Percentiles rank a stretch among this genome's conserved stretches.
These are phyloP conservation scores for Drosophila simulans DNA, from an alignment of 1,140 invertebrate species.

Conservation along the genomic window DNA sequence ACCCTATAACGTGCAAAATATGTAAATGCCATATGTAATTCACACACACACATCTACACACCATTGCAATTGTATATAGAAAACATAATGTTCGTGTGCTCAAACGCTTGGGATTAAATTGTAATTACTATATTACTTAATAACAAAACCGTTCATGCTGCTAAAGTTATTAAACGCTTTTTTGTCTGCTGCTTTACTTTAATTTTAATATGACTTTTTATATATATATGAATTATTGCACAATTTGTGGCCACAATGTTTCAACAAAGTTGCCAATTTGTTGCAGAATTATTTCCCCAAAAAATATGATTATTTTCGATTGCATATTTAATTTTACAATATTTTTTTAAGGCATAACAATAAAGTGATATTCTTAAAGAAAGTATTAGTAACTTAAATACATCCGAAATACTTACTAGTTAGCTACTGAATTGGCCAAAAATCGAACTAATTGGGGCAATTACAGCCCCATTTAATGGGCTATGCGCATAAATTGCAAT, in stretches of 20 bases:
- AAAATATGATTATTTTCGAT: too few relatives aligned
- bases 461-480: neutral
- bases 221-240: neutral
- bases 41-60: neutral
- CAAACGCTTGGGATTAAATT: constrained; percentile 66
- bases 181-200: constrained; percentile 25
- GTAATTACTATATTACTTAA: constrained; percentile 81
- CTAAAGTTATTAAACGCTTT: constrained; percentile 69
- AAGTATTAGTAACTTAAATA: too few relatives aligned
- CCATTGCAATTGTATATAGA: neutral
- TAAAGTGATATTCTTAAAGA: too few relatives aligned
- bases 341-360: too few relatives aligned
- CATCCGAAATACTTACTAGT: too few relatives aligned
- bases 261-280: too few relatives aligned
- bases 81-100: constrained; percentile 22
- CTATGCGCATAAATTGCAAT: neutral
- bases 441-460: neutral
- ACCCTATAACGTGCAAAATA: constrained; percentile 15
- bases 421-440: too few relatives aligned
- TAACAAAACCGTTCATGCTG: constrained; percentile 78
- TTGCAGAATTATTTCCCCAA: too few relatives aligned
- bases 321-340: too few relatives aligned
- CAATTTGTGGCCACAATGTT: too few relatives aligned
- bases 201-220: constrained; percentile 60
- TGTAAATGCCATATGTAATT: constrained; percentile 48